These are phyloP conservation scores for Steatocranus sp. DNA, from an alignment of 2,797 vertebrate genomes.

Conservation along the genomic window DNA sequence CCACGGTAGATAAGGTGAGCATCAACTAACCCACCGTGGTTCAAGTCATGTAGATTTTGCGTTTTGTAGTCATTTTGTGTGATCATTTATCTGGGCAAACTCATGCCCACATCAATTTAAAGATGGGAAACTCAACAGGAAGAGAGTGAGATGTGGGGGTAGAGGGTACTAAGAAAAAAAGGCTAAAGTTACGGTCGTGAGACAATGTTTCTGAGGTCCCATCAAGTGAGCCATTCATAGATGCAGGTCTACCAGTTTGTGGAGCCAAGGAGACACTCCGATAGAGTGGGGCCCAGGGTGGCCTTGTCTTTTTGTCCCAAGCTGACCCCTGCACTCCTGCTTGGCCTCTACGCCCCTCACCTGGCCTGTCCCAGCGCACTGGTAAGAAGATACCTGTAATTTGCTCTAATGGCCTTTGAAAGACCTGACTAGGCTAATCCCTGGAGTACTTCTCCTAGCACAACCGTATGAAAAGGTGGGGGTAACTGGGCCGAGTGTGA, in stretches of 20 bases:
- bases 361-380: conserved; percentile 74
- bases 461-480: conserved; percentile 70
- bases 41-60: neutral
- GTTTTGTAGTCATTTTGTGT: neutral
- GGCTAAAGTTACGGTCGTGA: conserved; percentile 73
- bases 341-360: conserved; percentile 80
- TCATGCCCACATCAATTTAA: conserved; percentile 47
- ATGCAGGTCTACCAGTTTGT: conserved; percentile 62
- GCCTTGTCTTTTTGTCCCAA: conserved; percentile 78
- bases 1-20: neutral
- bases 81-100: conserved; percentile 23
- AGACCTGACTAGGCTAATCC: conserved; percentile 81
- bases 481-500: conserved; percentile 65
- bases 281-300: conserved; percentile 70
- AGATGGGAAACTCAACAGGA: conserved; percentile 42
- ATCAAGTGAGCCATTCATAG: conserved; percentile 78
- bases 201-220: conserved; percentile 77
- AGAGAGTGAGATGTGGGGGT: conserved; percentile 29
- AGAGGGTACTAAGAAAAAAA: conserved; percentile 49
- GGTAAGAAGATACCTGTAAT: conserved; percentile 84
- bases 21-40: neutral
- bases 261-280: conserved; percentile 69
- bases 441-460: conserved; percentile 76
- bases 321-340: conserved; percentile 79
- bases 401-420: conserved; percentile 85